phyloP scores from a whole-genome alignment of 2,797 vertebrate genomes.

The Scyliorhinus canicula region DNA sequence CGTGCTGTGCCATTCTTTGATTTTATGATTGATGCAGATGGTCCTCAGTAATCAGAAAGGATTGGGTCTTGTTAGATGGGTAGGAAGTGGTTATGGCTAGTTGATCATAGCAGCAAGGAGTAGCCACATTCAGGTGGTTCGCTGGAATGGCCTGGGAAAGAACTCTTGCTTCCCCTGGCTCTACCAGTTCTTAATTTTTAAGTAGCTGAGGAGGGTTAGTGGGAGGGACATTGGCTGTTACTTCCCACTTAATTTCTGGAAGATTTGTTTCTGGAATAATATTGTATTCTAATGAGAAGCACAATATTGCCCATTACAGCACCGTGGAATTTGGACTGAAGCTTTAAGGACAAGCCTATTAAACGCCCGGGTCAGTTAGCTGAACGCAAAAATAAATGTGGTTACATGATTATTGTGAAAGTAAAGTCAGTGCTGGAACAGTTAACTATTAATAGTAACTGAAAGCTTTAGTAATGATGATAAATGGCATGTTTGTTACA shows the following conservation, averaged over 20 bases:
- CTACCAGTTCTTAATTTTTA: background rate
- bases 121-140: background rate
- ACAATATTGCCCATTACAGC: no score
- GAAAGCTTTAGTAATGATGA: background rate
- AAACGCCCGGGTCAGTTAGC: background rate
- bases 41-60: background rate
- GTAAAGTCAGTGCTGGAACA: background rate
- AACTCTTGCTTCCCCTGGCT: background rate
- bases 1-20: background rate
- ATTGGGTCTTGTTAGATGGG: background rate
- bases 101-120: background rate
- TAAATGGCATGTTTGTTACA: background rate
- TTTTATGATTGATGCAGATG: background rate
- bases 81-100: background rate
- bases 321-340: background rate
- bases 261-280: background rate
- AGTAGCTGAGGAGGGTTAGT: background rate
- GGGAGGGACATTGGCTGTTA: background rate
- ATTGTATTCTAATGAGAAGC: background rate
- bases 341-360: background rate
- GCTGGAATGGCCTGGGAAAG: background rate
- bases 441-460: slow-evolving; percentile 9
- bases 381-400: background rate
- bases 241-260: background rate
- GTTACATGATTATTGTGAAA: background rate